Conservation (phyloP, 2,888 invertebrate species). For the Mycalesis mineus region DNA sequence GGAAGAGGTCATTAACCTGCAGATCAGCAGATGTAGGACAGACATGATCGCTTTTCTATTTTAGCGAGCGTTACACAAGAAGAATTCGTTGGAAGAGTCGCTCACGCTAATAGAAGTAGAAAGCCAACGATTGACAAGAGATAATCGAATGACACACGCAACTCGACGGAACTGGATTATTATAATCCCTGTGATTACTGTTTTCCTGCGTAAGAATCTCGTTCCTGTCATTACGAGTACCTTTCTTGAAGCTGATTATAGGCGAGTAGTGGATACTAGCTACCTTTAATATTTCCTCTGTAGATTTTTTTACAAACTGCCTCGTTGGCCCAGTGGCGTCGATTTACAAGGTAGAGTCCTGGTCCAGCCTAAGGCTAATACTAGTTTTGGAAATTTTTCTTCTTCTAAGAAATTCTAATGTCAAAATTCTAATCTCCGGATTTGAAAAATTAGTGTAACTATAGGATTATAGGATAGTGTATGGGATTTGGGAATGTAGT, state of each 20-base stretch:
- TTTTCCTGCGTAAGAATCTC: slow-evolving; percentile 5
- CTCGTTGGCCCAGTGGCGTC: too few species aligned
- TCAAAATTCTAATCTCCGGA: too few species aligned
- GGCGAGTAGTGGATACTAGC: neutral
- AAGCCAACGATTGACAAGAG: slow-evolving; percentile 48
- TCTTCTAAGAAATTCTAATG: too few species aligned
- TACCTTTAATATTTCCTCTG: neutral
- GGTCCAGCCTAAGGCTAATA: too few species aligned
- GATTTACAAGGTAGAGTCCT: too few species aligned
- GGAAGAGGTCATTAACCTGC: neutral
- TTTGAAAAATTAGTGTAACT: too few species aligned
- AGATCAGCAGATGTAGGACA: neutral
- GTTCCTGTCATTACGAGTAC: slow-evolving; percentile 15
- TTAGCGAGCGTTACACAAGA: slow-evolving; percentile 65
- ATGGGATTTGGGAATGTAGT: too few species aligned
- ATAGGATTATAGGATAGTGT: too few species aligned
- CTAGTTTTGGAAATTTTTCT: too few species aligned
- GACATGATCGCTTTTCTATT: slow-evolving; percentile 54
- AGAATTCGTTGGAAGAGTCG: slow-evolving; percentile 48
- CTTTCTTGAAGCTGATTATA: neutral
- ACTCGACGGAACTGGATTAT: slow-evolving; percentile 5
- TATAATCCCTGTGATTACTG: slow-evolving; percentile 2
- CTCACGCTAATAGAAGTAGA: slow-evolving; percentile 57
- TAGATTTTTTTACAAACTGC: too few species aligned
- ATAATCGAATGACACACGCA: slow-evolving; percentile 56